Base-by-base conservation (phyloP, 2,797 vertebrate species). In the Enteromius unitaeniatus region DNA sequence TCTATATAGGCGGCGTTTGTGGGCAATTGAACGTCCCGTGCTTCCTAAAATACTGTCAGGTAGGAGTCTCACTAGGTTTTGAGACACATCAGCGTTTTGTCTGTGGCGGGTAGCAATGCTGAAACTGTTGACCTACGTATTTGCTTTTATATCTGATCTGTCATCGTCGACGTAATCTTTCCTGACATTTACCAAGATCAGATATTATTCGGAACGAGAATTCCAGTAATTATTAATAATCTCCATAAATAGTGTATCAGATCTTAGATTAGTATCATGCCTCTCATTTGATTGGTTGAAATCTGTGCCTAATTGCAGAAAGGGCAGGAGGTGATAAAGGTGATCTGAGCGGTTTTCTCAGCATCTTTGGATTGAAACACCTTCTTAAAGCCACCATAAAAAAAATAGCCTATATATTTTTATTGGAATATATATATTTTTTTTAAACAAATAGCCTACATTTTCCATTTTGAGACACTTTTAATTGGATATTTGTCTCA, bases 121-220 rank as follows among this genome's bases (percentile, higher is more conserved):
- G 21, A 62, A 81, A 73, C 67, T 49, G 26, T 62, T 72, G 53
- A 47, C 26, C 11, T 49, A 6, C 28, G 79, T 73, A 53, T 45
- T 81, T 47, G 51, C 55, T 15, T 81, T 81, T 26, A 34, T 72
- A 60, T 81, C 67, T 60, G 65, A 68, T 40, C 15, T 80, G 78
- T 45, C 15, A 8, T 28, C 9, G 68, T 45, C 40, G 47, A 21
- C 45, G 45, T 81, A 9, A 47, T 42, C 26, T 72, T 62, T 62
- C 3, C 26, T 73, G 79, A 49, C 79, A 64, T 74, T 62, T 73
- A 8, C 55, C 19, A 34, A 23, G 13, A 82, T 74, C 40, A 26
- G 42, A 40, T 51, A 23, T 11, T 62, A 74, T 49, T 74, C 45
- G 51, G 11, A 58, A 34, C 14, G 2, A 17, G 40, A 62, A 23